Evolutionary conservation across 2,113 vertebrate species (phyloP).

Genomic region (Salminus brasiliensis): DNA sequence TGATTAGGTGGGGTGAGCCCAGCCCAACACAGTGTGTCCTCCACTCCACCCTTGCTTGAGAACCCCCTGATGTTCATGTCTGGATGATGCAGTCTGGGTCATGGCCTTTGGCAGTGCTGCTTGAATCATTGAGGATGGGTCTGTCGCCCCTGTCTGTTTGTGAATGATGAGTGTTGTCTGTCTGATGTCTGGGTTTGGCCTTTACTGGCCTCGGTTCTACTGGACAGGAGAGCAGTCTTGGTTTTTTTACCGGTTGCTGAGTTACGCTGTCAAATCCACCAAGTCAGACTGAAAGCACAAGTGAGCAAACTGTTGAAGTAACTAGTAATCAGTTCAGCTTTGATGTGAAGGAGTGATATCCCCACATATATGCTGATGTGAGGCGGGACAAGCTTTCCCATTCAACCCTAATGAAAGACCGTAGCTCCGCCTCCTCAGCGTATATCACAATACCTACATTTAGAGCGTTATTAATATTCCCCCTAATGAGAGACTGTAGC

Average conservation of each 20-base stretch:
- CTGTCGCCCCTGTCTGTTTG: constrained; percentile 46
- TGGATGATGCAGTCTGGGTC: constrained; percentile 13
- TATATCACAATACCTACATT: no score
- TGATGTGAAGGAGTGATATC: no score
- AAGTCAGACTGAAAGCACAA: background rate
- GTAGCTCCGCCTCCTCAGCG: no score
- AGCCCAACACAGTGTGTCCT: background rate
- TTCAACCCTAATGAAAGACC: no score
- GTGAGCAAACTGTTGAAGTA: background rate
- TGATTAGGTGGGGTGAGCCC: no score
- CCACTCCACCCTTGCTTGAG: background rate
- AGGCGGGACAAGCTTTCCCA: no score
- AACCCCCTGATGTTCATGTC: background rate
- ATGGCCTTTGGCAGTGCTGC: constrained; percentile 37
- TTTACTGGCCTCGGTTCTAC: constrained; percentile 41
- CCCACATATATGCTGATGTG: no score
- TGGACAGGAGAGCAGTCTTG: constrained; percentile 3
- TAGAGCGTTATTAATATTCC: no score
- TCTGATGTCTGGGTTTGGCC: constrained; percentile 48
- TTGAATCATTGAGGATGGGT: constrained; percentile 39
- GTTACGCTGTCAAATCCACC: background rate
- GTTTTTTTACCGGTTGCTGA: background rate
- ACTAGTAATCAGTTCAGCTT: no score
- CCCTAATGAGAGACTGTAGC: no score
- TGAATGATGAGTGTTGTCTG: constrained; percentile 34